Conservation (phyloP, 2,888 invertebrate species). For the Macrophya annulata region DNA sequence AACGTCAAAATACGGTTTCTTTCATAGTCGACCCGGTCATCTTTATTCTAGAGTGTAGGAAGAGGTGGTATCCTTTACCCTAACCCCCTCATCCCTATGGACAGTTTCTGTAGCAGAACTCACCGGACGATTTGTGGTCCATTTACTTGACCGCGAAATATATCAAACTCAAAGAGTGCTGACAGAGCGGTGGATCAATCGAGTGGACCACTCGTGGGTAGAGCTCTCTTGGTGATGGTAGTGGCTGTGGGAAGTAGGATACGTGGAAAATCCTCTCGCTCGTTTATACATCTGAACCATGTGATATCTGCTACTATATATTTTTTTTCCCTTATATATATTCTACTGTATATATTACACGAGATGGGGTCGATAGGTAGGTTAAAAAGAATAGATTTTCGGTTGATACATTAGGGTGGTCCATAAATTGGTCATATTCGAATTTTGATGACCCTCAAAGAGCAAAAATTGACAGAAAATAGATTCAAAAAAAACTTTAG, state of each 20-base stretch:
- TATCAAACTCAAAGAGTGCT: constrained; percentile 58
- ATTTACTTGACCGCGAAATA: constrained; percentile 55
- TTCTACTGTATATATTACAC: not conserved
- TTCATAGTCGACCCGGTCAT: not conserved
- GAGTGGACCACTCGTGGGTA: constrained; percentile 12
- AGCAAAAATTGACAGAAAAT: too few species aligned
- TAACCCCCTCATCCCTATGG: constrained; percentile 34
- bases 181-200: constrained; percentile 55
- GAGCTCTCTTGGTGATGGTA: not conserved
- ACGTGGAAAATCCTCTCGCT: not conserved
- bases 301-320: not conserved
- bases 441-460: too few species aligned
- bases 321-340: not conserved
- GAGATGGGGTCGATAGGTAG: too few species aligned
- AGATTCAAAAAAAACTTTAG: too few species aligned
- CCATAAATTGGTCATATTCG: too few species aligned
- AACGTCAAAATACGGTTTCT: not conserved
- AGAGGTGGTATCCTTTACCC: not conserved
- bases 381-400: not conserved
- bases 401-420: not conserved
- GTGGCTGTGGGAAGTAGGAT: too few species aligned
- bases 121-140: constrained; percentile 58
- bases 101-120: constrained; percentile 59
- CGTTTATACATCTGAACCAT: not conserved
- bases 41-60: not conserved